A percentile compares a stretch with the other conserved stretches of the same genome.
Conservation (phyloP, 2,888 invertebrate species). For the Argyra leucocephala region DNA sequence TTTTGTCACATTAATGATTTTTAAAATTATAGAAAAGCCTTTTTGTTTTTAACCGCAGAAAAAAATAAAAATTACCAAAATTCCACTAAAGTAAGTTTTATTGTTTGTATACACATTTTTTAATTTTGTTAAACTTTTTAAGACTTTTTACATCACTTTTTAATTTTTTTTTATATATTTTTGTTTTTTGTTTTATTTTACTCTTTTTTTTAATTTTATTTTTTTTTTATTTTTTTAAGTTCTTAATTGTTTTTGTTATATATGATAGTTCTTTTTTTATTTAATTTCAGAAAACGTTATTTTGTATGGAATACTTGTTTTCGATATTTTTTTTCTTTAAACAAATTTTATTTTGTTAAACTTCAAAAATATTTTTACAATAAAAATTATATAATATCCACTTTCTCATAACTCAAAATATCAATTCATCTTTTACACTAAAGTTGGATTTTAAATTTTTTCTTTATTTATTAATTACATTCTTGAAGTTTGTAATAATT, state of each 20-base stretch:
- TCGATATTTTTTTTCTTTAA: no score
- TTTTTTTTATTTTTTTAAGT: not conserved
- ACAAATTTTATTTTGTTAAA: no score
- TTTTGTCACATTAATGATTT: not conserved
- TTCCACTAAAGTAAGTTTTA: not conserved
- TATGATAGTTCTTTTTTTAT: no score
- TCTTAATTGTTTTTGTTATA: not conserved
- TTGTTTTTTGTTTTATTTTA: not conserved
- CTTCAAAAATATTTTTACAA: no score
- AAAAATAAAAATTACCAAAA: not conserved
- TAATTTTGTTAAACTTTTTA: conserved; percentile 2
- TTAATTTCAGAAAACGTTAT: no score
- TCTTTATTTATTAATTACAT: conserved; percentile 32
- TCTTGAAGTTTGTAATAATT: conserved; percentile 42
- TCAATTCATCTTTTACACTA: not conserved
- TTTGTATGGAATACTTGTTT: no score
- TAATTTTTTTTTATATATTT: not conserved
- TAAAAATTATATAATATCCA: not conserved
- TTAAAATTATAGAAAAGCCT: not conserved
- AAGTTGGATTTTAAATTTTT: not conserved
- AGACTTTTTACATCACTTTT: conserved; percentile 1
- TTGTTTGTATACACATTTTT: not conserved
- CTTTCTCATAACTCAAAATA: not conserved
- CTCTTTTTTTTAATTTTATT: not conserved
- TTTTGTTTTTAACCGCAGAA: not conserved